A percentile compares a stretch with the other conserved stretches of the same genome.
phyloP scores from a whole-genome alignment of 2,888 invertebrate genomes.

The Julus scandinavius region DNA sequence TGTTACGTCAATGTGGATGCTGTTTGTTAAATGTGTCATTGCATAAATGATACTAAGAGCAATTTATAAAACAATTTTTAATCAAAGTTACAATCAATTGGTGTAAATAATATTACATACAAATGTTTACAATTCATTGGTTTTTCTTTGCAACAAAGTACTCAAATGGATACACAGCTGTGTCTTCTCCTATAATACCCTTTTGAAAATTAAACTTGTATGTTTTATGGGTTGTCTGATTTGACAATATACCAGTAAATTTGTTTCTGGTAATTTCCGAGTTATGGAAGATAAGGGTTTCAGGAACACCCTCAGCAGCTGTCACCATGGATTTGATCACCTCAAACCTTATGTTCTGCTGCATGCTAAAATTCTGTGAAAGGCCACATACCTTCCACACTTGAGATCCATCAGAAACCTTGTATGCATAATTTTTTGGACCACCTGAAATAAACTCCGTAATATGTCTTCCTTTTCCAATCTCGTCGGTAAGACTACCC shows the following conservation, averaged over 20 bases:
- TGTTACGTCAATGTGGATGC: too few relatives aligned
- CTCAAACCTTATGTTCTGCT: slow-evolving; percentile 59
- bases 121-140: too few relatives aligned
- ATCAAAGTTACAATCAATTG: too few relatives aligned
- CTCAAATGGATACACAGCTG: not conserved
- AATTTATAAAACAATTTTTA: too few relatives aligned
- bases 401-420: slow-evolving; percentile 54
- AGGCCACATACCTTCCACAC: slow-evolving; percentile 62
- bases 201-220: slow-evolving; percentile 33
- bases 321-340: slow-evolving; percentile 57
- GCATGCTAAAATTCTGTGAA: slow-evolving; percentile 60
- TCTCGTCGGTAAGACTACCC: slow-evolving; percentile 65
- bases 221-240: not conserved
- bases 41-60: too few relatives aligned
- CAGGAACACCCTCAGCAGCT: not conserved
- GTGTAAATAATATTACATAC: too few relatives aligned
- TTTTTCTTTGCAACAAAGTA: too few relatives aligned
- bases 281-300: not conserved
- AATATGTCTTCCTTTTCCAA: slow-evolving; percentile 61
- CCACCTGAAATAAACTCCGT: slow-evolving; percentile 63
- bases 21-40: too few relatives aligned
- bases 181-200: not conserved
- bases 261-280: not conserved
- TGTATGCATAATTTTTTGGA: slow-evolving; percentile 64
- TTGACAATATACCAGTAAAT: not conserved